Evolutionary conservation across 1,140 invertebrate genomes (phyloP), one percentile per base, ranked within the genome.

Genomic region (Pantala flavescens): DNA sequence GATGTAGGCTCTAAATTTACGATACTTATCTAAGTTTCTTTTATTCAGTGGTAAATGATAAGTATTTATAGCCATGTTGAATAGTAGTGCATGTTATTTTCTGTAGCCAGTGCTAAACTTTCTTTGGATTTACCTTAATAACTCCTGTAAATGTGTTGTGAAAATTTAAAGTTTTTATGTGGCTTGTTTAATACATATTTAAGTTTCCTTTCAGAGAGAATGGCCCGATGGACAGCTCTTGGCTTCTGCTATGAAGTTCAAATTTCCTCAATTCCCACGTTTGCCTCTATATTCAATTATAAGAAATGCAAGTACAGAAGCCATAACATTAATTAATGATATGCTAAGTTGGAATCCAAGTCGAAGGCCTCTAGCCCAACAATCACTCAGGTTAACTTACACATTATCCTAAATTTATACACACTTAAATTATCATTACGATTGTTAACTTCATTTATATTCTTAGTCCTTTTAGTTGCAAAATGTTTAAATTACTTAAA

Each of bases 151-250:
- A n/a, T n/a, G n/a, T n/a, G n/a, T n/a, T n/a, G n/a, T n/a, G n/a
- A n/a, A n/a, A n/a, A n/a, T n/a, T n/a, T n/a, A n/a, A n/a, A n/a
- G n/a, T n/a, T n/a, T n/a, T n/a, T n/a, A n/a, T n/a, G n/a, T n/a
- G n/a, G n/a, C n/a, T n/a, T n/a, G n/a, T n/a, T n/a, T n/a, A n/a
- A n/a, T n/a, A n/a, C n/a, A n/a, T n/a, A n/a, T n/a, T n/a, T n/a
- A n/a, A n/a, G n/a, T 63, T 63, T 63, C 49, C 12, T 63, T 78
- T 77, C 82, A 96, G 89, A 90, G 89, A 76, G 92, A 97, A 75
- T 99, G 98, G 98, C 89, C 94, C 0, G 97, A 99, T 79, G 97
- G 97, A 1, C 95, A 94, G 82, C 90, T 93, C 76, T 84, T 99
- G 71, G 97, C 98, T 0, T 87, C 91, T 3, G 90, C 91, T 55